Conservation (phyloP, 2,888 invertebrate genomes). For the Heliconius ethilla region DNA sequence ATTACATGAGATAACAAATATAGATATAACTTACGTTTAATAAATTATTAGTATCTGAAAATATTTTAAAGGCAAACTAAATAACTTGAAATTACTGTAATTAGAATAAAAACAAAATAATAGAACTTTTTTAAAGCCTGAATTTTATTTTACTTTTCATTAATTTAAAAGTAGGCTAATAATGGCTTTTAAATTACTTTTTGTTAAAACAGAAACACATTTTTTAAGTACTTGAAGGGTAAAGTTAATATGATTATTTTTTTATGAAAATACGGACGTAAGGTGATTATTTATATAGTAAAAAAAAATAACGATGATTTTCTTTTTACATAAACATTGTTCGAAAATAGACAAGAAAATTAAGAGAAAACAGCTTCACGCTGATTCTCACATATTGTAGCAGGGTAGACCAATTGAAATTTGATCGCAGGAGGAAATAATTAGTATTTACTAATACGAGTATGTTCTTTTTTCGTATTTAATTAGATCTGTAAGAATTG, state of each 20-base stretch:
- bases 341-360: no score
- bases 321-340: no score
- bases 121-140: neutral
- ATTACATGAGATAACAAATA: neutral
- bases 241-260: neutral
- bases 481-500: no score
- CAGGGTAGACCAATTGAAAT: no score
- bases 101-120: neutral
- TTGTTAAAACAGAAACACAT: neutral
- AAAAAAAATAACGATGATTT: no score
- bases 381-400: neutral
- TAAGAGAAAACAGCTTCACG: no score
- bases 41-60: neutral
- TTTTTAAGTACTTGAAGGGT: neutral
- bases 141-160: neutral
- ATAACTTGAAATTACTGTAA: neutral
- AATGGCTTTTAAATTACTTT: conserved; percentile 9
- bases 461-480: no score
- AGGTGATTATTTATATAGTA: no score
- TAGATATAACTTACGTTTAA: neutral
- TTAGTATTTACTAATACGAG: no score
- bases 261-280: neutral
- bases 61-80: neutral
- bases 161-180: neutral
- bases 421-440: no score